Evolutionary conservation across 2,797 vertebrate genomes (phyloP).

Genomic region (Ctenopoma multispine): DNA sequence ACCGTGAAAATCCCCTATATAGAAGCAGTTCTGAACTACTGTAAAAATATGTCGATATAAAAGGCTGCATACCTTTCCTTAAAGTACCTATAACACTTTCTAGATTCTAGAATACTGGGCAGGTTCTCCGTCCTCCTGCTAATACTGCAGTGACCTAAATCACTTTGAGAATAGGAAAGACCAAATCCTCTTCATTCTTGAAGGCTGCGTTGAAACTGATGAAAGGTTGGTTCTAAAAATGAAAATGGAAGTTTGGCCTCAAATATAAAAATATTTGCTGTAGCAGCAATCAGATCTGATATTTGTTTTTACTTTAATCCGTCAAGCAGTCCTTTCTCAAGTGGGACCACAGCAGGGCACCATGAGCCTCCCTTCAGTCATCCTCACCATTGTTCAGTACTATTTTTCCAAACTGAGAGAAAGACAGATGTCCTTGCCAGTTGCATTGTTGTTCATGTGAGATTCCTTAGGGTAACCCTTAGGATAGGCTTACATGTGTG

Average conservation of each 20-base stretch:
- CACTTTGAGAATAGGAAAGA: neutral
- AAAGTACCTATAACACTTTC: neutral
- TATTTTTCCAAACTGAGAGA: no score
- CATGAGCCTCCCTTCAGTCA: neutral
- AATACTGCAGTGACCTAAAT: conserved; percentile 26
- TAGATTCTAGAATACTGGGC: neutral
- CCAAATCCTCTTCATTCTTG: neutral
- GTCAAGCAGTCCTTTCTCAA: neutral
- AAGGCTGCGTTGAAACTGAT: neutral
- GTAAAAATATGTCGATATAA: no score
- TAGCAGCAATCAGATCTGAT: neutral
- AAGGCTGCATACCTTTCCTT: neutral
- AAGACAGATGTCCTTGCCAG: no score
- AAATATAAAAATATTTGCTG: neutral
- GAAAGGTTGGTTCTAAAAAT: neutral
- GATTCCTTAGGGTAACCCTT: neutral
- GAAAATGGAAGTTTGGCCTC: neutral
- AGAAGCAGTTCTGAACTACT: no score
- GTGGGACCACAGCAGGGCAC: neutral
- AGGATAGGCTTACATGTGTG: neutral
- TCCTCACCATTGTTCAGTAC: neutral
- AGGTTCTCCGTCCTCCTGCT: neutral
- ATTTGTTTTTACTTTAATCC: neutral
- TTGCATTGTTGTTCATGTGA: neutral
- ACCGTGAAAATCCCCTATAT: no score